Conservation (phyloP, 2,797 vertebrate genomes). For the Parauchenoglanis punctatus region DNA sequence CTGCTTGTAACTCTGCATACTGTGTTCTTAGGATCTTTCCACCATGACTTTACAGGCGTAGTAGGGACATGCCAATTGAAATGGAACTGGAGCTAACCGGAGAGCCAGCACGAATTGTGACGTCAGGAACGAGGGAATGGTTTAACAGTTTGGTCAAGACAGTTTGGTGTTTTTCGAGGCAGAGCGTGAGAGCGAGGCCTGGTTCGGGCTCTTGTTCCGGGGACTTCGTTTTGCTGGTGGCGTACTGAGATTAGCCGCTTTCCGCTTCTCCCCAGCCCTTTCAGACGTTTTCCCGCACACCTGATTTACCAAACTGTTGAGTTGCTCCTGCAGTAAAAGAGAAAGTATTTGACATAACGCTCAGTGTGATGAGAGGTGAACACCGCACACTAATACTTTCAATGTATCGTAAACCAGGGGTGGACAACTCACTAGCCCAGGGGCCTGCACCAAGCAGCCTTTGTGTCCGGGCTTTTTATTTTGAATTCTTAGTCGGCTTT, state of each 20-base stretch:
- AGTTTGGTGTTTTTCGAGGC: conserved; percentile 60
- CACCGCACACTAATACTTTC: background rate
- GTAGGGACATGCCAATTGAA: conserved; percentile 46
- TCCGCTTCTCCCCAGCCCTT: conserved; percentile 79
- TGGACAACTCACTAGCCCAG: background rate
- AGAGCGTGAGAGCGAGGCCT: conserved; percentile 89
- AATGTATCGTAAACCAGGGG: background rate
- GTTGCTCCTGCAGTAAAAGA: conserved; percentile 84
- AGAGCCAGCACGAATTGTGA: conserved; percentile 69
- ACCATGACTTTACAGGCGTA: conserved; percentile 12
- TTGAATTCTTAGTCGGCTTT: background rate
- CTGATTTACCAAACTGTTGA: conserved; percentile 92
- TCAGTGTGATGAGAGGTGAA: background rate
- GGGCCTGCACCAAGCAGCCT: background rate
- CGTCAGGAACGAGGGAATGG: conserved; percentile 68
- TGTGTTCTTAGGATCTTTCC: conserved; percentile 15
- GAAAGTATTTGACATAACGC: background rate
- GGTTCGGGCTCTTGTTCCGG: conserved; percentile 88
- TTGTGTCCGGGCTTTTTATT: background rate
- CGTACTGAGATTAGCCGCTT: conserved; percentile 79
- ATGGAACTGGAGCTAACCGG: conserved; percentile 18
- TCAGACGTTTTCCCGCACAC: conserved; percentile 89
- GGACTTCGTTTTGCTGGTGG: conserved; percentile 93
- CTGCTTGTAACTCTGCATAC: conserved; percentile 43
- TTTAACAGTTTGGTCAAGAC: conserved; percentile 47